Percentiles rank a stretch among this genome's conserved stretches.
Evolutionary conservation across 2,113 vertebrate genomes (phyloP).

Genomic region (Macaca nemestrina): DNA sequence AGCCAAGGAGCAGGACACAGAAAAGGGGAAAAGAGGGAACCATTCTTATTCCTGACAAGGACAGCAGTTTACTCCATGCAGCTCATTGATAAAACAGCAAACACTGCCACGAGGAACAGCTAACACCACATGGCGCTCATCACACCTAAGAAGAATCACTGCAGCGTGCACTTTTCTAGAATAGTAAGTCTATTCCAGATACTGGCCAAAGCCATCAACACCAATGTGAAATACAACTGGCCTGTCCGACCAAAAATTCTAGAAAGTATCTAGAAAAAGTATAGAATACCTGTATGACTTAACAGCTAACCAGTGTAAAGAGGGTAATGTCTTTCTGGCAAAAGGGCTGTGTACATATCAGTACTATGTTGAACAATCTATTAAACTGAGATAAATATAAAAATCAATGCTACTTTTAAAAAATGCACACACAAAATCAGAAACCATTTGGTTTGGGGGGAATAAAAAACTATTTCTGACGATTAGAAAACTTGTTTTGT

Average conservation of each 20-base stretch:
- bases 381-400: background rate
- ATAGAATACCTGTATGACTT: background rate
- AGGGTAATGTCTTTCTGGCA: background rate
- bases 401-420: background rate
- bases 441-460: background rate
- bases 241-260: background rate
- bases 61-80: too few relatives aligned
- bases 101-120: background rate
- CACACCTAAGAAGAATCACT: background rate
- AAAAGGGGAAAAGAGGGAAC: background rate
- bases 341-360: background rate
- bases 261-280: background rate
- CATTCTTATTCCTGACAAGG: background rate
- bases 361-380: background rate
- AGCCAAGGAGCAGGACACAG: background rate
- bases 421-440: background rate
- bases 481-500: background rate
- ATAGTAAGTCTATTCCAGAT: background rate
- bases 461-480: background rate
- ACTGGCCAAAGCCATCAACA: background rate
- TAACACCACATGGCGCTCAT: fast-evolving
- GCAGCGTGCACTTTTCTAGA: fast-evolving
- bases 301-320: background rate
- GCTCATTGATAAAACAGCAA: background rate
- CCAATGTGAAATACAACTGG: background rate